Conservation (phyloP, 2,888 invertebrate species). For the Mesochorus sp. region DNA sequence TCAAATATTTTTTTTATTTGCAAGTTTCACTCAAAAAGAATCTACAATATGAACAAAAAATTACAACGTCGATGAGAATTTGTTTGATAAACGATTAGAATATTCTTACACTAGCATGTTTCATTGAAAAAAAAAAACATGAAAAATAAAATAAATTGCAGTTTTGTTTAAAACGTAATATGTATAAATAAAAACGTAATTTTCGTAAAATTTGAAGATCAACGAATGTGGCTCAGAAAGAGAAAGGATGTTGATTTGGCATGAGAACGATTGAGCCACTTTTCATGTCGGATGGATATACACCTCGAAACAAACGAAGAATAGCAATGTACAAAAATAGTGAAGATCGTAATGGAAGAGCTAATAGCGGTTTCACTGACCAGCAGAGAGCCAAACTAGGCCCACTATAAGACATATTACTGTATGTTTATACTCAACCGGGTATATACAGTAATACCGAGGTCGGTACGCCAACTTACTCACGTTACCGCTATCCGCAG, state of each 20-base stretch:
- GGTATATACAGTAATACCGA: slow-evolving; percentile 6
- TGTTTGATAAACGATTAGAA: no score
- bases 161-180: no score
- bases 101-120: no score
- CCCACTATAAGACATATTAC: slow-evolving; percentile 3
- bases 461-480: slow-evolving; percentile 69
- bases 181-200: no score
- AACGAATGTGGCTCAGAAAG: slow-evolving; percentile 4
- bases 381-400: slow-evolving; percentile 31
- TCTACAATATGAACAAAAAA: no score
- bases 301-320: background rate
- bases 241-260: slow-evolving; percentile 40
- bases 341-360: slow-evolving; percentile 34
- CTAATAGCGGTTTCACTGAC: slow-evolving; percentile 43
- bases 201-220: slow-evolving; percentile 3
- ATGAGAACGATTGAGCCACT: slow-evolving; percentile 31
- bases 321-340: background rate
- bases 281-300: background rate
- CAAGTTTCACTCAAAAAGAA: no score
- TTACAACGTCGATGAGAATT: no score
- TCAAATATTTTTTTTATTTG: no score
- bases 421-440: background rate
- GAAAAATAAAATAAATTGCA: no score
- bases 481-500: slow-evolving; percentile 77
- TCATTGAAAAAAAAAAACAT: no score